Base-by-base conservation (phyloP, 1,140 invertebrate species). In the Semibalanus balanoides region DNA sequence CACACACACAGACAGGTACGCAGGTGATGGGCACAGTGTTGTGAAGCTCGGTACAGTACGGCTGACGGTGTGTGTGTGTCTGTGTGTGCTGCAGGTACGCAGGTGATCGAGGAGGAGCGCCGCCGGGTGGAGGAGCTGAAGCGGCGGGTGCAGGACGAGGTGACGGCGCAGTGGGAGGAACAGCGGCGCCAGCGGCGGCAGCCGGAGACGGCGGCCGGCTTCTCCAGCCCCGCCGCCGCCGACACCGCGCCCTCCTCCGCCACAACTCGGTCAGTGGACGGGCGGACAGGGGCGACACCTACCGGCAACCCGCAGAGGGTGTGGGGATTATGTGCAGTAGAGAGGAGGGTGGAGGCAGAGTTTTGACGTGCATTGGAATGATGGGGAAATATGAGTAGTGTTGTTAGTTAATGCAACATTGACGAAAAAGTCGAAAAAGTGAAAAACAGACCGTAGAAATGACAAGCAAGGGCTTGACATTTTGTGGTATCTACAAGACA, bases 31-130 rank as follows among this genome's bases (percentile, higher is more conserved):
- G n/a, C n/a, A n/a, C n/a, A n/a, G n/a, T n/a, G n/a, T n/a, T n/a
- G n/a, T n/a, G n/a, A n/a, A n/a, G 17, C 35, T 40, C 35, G 35
- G 5, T 40, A 17, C n/a, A 0, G 31, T 29, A n/a, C n/a, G 69
- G 73, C 70, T 31, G 0, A 27, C 74, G n/a, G 11, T 75, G 31
- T 27, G 29, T 64, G 31, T 77, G 22, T 64, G 74, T 73, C 30
- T 29, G 30, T 74, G 70, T 77, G 76, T 31, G 35, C 75, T 80
- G 27, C 79, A 94, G 92, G 92, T 76, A 92, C 90, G 80, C 90
- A 93, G 87, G 92, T 96, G 71, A 94, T 96, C 81, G 93, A 95
- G 81, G 91, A 95, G 82, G 93, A 96, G 84, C 86, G 93, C 75
- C 89, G 92, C 79, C 89, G 94, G 81, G 92, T 97, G 40, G 89